Evolutionary conservation across 2,113 vertebrate genomes (phyloP).

Genomic region (Hemibagrus wyckioides): DNA sequence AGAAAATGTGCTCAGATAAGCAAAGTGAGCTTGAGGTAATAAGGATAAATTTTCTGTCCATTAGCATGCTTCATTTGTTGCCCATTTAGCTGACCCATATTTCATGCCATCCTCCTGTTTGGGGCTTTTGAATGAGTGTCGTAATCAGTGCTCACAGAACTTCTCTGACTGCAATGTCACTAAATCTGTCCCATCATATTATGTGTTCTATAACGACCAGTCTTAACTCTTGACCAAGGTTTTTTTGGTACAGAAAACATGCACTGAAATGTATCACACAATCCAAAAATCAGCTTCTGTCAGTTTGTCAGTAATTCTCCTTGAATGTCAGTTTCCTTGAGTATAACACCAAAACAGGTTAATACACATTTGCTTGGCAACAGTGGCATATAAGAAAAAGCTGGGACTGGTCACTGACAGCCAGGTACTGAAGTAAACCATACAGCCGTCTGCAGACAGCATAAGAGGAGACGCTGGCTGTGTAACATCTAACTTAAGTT

Average conservation of each 20-base stretch:
- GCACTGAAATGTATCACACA: background rate
- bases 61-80: background rate
- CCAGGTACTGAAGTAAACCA: conserved; percentile 62
- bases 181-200: too few relatives aligned
- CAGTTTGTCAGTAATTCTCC: background rate
- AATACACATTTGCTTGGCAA: background rate
- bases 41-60: background rate
- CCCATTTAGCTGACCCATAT: background rate
- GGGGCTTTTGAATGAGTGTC: too few relatives aligned
- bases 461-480: background rate
- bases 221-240: background rate
- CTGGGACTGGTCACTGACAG: conserved; percentile 62
- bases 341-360: background rate
- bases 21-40: background rate
- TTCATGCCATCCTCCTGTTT: too few relatives aligned
- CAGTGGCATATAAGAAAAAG: conserved; percentile 57
- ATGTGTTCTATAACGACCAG: background rate
- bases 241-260: background rate
- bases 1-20: background rate
- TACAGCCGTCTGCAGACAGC: conserved; percentile 52
- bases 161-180: too few relatives aligned
- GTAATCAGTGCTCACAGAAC: background rate
- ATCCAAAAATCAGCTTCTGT: background rate
- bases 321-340: background rate
- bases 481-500: conserved; percentile 1